A percentile compares a stretch with the other conserved stretches of the same genome.
Evolutionary conservation across 2,797 vertebrate genomes (phyloP).

Genomic region (Denticeps clupeoides): DNA sequence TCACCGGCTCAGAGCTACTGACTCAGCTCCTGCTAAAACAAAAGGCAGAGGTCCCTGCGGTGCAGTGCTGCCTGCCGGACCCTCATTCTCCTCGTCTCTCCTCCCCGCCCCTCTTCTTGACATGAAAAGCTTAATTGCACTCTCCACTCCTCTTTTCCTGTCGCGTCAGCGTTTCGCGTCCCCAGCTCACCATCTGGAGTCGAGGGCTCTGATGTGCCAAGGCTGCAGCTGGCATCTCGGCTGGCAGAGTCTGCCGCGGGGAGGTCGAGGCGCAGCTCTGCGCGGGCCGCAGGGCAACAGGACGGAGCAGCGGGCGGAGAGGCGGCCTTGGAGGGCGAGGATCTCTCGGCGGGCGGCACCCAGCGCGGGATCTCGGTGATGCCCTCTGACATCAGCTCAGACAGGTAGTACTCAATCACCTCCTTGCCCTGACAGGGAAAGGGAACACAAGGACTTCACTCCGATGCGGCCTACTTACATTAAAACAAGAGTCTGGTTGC

Average conservation of each 20-base stretch:
- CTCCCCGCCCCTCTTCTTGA: background rate
- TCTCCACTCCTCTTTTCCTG: background rate
- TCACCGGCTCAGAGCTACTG: no score
- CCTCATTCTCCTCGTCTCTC: background rate
- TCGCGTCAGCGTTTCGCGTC: background rate
- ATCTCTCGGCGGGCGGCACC: slow-evolving; percentile 35
- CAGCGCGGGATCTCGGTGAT: slow-evolving; percentile 62
- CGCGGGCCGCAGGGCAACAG: background rate
- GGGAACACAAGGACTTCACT: background rate
- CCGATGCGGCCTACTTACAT: no score
- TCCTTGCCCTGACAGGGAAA: slow-evolving; percentile 61
- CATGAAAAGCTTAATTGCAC: background rate
- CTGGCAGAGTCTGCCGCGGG: slow-evolving; percentile 11
- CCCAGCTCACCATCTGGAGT: slow-evolving; percentile 46
- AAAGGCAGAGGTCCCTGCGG: no score
- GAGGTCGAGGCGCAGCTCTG: background rate
- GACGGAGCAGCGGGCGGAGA: background rate
- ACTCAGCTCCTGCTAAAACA: no score
- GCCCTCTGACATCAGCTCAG: slow-evolving; percentile 61
- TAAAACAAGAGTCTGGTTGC: no score
- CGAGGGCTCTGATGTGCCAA: slow-evolving; percentile 17
- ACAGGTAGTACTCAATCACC: slow-evolving; percentile 69
- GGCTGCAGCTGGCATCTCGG: slow-evolving; percentile 8
- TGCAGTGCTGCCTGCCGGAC: background rate
- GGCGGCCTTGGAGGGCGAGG: background rate